Percentiles rank a stretch among this genome's conserved stretches.
phyloP scores from a whole-genome alignment of 92 coral and sea anemone genomes.

The Epizoanthus fatuus region DNA sequence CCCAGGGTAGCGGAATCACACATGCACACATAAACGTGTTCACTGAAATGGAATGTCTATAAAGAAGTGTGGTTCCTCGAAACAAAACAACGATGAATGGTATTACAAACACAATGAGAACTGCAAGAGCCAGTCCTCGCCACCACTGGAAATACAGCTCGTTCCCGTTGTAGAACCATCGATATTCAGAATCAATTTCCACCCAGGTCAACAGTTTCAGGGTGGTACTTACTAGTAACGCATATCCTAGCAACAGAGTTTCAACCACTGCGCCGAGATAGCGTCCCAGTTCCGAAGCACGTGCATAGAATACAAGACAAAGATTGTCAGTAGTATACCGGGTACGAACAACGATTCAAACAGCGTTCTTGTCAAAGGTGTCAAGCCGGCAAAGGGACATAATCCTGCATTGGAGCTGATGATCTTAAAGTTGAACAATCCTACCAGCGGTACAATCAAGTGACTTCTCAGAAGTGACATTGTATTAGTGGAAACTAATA shows the following conservation, averaged over 20 bases:
- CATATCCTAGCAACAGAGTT: slow-evolving; percentile 49
- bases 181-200: slow-evolving; percentile 28
- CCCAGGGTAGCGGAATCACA: slow-evolving; percentile 30
- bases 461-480: not conserved
- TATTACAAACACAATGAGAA: not conserved
- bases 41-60: slow-evolving; percentile 31
- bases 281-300: slow-evolving; percentile 39
- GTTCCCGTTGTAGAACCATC: slow-evolving; percentile 53
- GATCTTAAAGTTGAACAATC: slow-evolving; percentile 32
- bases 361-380: not conserved
- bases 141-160: slow-evolving; percentile 28
- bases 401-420: not conserved
- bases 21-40: slow-evolving; percentile 30
- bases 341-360: not conserved
- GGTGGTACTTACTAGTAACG: slow-evolving; percentile 39
- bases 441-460: slow-evolving; percentile 17
- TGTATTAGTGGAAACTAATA: slow-evolving; percentile 31
- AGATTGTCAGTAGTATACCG: not conserved
- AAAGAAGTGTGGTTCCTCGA: slow-evolving; percentile 23
- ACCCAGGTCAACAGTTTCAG: slow-evolving; percentile 39
- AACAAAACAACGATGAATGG: slow-evolving; percentile 43
- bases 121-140: slow-evolving; percentile 17
- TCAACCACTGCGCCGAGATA: slow-evolving; percentile 59
- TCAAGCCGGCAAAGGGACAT: slow-evolving; percentile 48
- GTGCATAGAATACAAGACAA: slow-evolving; percentile 44